Evolutionary conservation across 2,113 vertebrate species (phyloP).

Genomic region (Cynoglossus semilaevis): DNA sequence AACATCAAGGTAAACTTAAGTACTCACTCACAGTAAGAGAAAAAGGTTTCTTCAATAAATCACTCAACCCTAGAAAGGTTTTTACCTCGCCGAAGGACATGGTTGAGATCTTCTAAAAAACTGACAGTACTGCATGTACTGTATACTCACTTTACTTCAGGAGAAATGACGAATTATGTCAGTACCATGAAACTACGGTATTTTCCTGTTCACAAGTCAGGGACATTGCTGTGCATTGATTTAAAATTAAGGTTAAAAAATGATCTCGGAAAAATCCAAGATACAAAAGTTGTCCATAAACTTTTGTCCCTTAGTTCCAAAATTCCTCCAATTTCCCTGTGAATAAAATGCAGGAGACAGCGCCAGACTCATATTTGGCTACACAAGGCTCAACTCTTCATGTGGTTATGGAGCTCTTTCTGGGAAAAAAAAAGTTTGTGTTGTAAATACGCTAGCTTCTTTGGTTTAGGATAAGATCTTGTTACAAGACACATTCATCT

Average conservation of each 20-base stretch:
- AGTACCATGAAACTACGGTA: constrained; percentile 20
- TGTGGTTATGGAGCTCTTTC: no score
- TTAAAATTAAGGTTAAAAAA: not conserved
- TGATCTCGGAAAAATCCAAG: constrained; percentile 6
- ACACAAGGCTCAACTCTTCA: no score
- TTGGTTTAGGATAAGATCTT: no score
- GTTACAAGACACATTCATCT: no score
- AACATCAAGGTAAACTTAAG: constrained; percentile 3
- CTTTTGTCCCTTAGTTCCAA: not conserved
- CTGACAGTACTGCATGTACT: constrained; percentile 22
- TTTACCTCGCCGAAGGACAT: constrained; percentile 2
- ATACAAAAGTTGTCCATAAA: no score
- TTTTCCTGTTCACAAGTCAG: constrained; percentile 26
- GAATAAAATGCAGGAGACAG: no score
- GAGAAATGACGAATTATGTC: constrained; percentile 19
- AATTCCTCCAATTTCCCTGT: no score
- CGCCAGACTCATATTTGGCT: no score
- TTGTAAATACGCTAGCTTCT: no score
- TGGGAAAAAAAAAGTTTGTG: no score
- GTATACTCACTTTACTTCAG: constrained; percentile 19
- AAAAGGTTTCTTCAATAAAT: constrained; percentile 26
- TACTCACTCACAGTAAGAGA: not conserved
- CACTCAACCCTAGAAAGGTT: constrained; percentile 24
- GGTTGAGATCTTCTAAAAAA: constrained; percentile 10
- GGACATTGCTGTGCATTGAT: constrained; percentile 3